Evolutionary conservation across 2,888 invertebrate genomes (phyloP).

Genomic region (Nysson spinosus): DNA sequence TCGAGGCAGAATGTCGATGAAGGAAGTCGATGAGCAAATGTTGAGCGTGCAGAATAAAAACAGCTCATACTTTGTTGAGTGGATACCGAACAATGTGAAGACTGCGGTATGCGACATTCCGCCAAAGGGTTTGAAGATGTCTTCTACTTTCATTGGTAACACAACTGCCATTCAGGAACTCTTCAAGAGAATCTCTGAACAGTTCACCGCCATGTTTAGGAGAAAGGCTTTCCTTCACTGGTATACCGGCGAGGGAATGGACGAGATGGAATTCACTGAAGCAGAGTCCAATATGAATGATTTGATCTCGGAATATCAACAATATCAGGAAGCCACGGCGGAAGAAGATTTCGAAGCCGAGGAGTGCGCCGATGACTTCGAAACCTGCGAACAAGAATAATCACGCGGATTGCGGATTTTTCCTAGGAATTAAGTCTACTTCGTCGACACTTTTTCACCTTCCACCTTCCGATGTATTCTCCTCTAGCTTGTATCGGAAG

Average conservation of each 20-base stretch:
- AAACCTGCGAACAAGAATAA: slow-evolving; percentile 74
- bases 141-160: slow-evolving; percentile 93
- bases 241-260: slow-evolving; percentile 99
- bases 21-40: slow-evolving; percentile 88
- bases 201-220: slow-evolving; percentile 96
- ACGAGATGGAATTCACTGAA: slow-evolving; percentile 98
- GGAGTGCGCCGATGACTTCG: slow-evolving; percentile 81
- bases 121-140: slow-evolving; percentile 89
- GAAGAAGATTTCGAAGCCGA: slow-evolving; percentile 92
- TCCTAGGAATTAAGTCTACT: not conserved
- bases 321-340: slow-evolving; percentile 94
- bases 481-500: slow-evolving; percentile 7
- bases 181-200: slow-evolving; percentile 93
- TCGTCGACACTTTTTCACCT: not conserved
- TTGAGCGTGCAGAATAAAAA: slow-evolving; percentile 84
- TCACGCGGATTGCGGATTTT: slow-evolving; percentile 11
- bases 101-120: slow-evolving; percentile 90
- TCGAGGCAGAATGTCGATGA: slow-evolving; percentile 85
- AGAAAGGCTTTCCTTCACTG: slow-evolving; percentile 98
- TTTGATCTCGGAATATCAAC: slow-evolving; percentile 95
- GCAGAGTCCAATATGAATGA: slow-evolving; percentile 98
- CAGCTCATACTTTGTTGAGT: slow-evolving; percentile 84
- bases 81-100: slow-evolving; percentile 91
- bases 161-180: slow-evolving; percentile 93
- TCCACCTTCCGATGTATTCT: not conserved